Conservation (phyloP, 2,888 invertebrate species). For the Elysia crispata region DNA sequence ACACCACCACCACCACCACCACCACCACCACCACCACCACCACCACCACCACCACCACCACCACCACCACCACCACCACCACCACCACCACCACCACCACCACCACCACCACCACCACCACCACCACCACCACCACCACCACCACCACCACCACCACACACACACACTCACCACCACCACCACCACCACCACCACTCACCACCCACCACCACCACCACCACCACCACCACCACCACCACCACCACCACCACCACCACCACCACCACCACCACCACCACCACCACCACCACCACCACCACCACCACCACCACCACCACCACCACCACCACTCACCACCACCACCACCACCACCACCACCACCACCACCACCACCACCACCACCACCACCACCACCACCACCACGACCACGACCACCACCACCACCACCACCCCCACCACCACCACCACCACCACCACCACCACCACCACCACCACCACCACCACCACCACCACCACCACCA, state of each 20-base stretch:
- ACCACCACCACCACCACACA: too few species aligned
- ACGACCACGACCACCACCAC: neutral
- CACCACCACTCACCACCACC: too few species aligned
- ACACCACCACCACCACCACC: too few species aligned
- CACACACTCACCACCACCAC: too few species aligned
- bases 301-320: neutral
- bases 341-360: neutral
- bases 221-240: neutral
- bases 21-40: neutral
- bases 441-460: neutral
- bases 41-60: neutral
- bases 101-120: neutral
- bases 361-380: neutral
- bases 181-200: too few species aligned
- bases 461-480: neutral
- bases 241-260: neutral
- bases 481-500: neutral
- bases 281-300: neutral
- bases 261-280: neutral
- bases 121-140: neutral
- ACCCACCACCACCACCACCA: too few species aligned
- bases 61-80: neutral
- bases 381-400: neutral
- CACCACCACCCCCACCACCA: too few species aligned
- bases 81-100: neutral